Evolutionary conservation across 2,113 vertebrate species (phyloP).

Genomic region (Serilophus lunatus): DNA sequence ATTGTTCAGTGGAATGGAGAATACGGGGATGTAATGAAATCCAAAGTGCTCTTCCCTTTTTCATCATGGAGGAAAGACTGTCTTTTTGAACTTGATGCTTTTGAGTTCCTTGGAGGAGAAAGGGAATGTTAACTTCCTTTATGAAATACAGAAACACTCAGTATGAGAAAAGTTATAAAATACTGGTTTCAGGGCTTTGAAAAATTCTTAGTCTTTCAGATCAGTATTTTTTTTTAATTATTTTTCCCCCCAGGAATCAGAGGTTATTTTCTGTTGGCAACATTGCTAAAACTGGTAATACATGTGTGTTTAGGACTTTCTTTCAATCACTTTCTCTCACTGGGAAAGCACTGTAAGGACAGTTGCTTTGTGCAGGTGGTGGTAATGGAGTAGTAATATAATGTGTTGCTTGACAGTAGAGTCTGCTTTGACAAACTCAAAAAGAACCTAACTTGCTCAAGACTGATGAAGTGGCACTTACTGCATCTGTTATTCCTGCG

Average conservation of each 20-base stretch:
- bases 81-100: background rate
- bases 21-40: background rate
- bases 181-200: background rate
- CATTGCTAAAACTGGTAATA: background rate
- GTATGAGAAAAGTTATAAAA: background rate
- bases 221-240: background rate
- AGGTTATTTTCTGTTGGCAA: background rate
- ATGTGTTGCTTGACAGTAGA: background rate
- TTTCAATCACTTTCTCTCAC: background rate
- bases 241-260: background rate
- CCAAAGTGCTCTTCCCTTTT: background rate
- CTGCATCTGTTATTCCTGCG: background rate
- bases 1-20: background rate
- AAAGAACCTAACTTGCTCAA: background rate
- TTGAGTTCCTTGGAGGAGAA: background rate
- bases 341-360: fast-evolving
- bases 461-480: background rate
- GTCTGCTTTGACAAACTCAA: background rate
- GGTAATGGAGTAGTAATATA: background rate
- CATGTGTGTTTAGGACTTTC: background rate
- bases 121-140: background rate
- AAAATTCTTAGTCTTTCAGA: background rate
- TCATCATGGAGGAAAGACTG: fast-evolving
- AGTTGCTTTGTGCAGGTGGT: background rate
- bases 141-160: background rate